A percentile compares a stretch with the other conserved stretches of the same genome.
These are phyloP conservation scores for Pangasianodon hypophthalmus DNA, from an alignment of 2,113 vertebrate genomes.

Conservation along the genomic window DNA sequence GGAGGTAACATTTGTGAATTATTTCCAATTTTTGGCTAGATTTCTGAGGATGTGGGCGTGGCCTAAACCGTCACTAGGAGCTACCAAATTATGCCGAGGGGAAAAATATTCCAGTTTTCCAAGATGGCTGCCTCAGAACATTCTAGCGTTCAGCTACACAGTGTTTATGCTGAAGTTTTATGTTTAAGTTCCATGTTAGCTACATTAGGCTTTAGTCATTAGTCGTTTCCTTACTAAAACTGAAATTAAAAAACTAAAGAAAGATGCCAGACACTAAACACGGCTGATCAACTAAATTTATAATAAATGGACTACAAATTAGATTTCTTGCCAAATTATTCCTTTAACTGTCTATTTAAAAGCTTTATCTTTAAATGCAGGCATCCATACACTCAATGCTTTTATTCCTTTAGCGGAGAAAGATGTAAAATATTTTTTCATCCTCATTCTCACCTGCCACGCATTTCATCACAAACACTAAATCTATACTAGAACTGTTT, in stretches of 20 bases:
- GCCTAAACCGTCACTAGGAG: background rate
- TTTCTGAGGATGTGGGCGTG: background rate
- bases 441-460: background rate
- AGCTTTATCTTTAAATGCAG: background rate
- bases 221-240: background rate
- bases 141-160: background rate
- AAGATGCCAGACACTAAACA: no score
- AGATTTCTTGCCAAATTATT: background rate
- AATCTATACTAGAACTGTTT: background rate
- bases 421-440: background rate
- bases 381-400: background rate
- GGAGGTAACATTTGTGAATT: background rate
- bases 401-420: background rate
- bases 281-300: background rate
- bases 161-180: background rate
- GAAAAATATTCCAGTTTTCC: background rate
- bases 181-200: background rate
- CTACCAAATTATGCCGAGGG: background rate
- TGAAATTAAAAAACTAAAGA: background rate
- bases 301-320: background rate
- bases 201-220: background rate
- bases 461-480: background rate
- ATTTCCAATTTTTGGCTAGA: background rate
- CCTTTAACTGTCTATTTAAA: background rate
- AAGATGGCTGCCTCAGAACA: constrained; percentile 1